Percentiles rank a stretch among this genome's conserved stretches.
These are phyloP conservation scores for Lemur catta DNA, from an alignment of 2,797 vertebrate genomes.

Conservation along the genomic window DNA sequence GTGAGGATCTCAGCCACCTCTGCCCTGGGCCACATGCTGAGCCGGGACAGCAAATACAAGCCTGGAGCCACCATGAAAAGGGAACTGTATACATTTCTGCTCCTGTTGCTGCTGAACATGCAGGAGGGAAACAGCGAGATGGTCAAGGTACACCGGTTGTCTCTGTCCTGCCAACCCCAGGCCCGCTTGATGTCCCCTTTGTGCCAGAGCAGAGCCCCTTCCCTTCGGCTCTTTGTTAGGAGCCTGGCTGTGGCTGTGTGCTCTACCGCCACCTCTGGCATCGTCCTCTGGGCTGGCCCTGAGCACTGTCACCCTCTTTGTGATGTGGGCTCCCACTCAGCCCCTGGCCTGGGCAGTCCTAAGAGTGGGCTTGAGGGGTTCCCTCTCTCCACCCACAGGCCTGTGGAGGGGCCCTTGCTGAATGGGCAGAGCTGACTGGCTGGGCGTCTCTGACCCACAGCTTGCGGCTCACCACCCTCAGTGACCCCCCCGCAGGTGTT, in stretches of 20 bases:
- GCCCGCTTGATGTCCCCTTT: neutral
- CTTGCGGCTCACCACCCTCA: neutral
- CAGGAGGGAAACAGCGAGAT: constrained; percentile 3
- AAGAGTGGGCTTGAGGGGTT: neutral
- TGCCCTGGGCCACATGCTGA: constrained; percentile 41
- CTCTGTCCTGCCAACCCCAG: neutral
- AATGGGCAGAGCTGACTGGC: neutral
- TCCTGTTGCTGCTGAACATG: constrained; percentile 25
- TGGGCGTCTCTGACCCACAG: neutral
- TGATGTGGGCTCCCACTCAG: neutral
- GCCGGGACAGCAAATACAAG: neutral
- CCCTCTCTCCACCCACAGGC: neutral
- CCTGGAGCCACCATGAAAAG: neutral
- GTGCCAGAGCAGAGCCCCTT: neutral
- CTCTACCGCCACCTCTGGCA: neutral
- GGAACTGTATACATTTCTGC: neutral
- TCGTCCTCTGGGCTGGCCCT: neutral
- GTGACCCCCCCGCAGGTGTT: constrained; percentile 26
- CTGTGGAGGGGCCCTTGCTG: neutral
- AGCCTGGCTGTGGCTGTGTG: neutral
- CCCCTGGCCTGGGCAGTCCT: neutral
- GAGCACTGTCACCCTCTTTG: neutral
- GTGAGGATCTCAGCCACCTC: constrained; percentile 7
- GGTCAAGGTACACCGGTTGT: neutral
- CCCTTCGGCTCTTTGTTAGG: no score